Evolutionary conservation across 1,140 invertebrate species (phyloP), one percentile per base, ranked within the genome.

Genomic region (Thaumetopoea pityocampa): DNA sequence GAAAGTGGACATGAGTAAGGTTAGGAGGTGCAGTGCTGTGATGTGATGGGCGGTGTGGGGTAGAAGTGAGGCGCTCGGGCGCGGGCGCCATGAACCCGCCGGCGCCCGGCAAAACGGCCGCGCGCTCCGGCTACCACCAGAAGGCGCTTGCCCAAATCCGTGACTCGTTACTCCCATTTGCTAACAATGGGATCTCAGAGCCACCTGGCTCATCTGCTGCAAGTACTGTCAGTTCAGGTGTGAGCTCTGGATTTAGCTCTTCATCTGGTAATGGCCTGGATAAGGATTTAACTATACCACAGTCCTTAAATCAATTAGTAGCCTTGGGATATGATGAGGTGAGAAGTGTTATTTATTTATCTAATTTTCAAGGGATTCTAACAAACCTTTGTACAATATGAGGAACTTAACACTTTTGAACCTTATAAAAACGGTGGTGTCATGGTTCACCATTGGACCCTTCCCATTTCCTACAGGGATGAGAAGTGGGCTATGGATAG

Each of bases 71-170:
- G 73, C 71, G 80, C 67, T 62, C 67, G 76, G 77, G 74, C 78
- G 84, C 87, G 71, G 76, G 79, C 79, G 85, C 87, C 87, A 92
- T 92, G 91, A 92, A 92, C 89, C 85, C 87, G 81, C 87, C 80
- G 77, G 79, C 82, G 71, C 77, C 82, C 78, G 73, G 74, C 76
- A 91, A 91, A 86, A 88, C 89, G 77, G 88, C 88, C 76, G 90
- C 90, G 87, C 90, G 91, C 77, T 90, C 90, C 78, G 92, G 91
- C 86, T 96, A 95, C 82, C 92, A 93, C 82, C 92, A 94, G 73
- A 94, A 95, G 85, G 93, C 94, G 61, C 87, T 96, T 80, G 92
- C 92, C 78, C 91, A 94, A 81, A 96, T 96, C 66, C 88, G 94
- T 36, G 94, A 94, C 67, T 94, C 93, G 27, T 80, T 96, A 50